Base-by-base conservation (phyloP, 23 tunicate species). In the Diplosoma virens region DNA sequence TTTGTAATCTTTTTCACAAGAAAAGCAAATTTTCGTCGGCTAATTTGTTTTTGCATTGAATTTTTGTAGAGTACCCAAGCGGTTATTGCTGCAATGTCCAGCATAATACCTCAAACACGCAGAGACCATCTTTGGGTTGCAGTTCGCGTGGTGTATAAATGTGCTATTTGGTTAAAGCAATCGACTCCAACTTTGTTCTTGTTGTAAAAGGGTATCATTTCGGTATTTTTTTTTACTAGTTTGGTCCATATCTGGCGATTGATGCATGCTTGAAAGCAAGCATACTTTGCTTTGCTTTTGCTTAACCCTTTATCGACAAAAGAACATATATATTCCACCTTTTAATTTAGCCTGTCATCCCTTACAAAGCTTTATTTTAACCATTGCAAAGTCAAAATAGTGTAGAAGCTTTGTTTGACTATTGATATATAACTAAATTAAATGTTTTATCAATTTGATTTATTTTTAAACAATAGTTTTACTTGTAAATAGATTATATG, bases 151-250 rank as follows among this genome's bases (percentile, higher is more conserved):
- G 63, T 55, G 24, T 55, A 55, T 25, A 55, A 55, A 20, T 36
- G 70, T 26, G 70, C 70, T 36, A 63, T 63, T 63, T 63, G 70
- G 20, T 63, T 36, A 28, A 63, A 63, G 37, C 35, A 28, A 30
- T 63, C 70, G 6, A 63, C 70, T 4, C 70, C 70, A 30, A 63
- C 70, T 28, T 63, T 63, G 35, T 63, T 63, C 70, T 63, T 30
- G 37, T 63, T 63, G 70, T 63, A 63, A n/a, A 63, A 63, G 29
- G 9, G 36, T 4, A 63, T 28, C 70, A 63, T 30, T 6, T 30
- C 11, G 6, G 70, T 34, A 7, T 63, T 63, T 63, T 63, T 63
- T 20, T 20, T n/a, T n/a, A 14, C 25, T 55, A 63, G 33, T 4
- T 28, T 63, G 35, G 35, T 63, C 35, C 70, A 63, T 36, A 20